Conservation (phyloP, 2,888 invertebrate genomes). For the Caenorhabditis afra region DNA sequence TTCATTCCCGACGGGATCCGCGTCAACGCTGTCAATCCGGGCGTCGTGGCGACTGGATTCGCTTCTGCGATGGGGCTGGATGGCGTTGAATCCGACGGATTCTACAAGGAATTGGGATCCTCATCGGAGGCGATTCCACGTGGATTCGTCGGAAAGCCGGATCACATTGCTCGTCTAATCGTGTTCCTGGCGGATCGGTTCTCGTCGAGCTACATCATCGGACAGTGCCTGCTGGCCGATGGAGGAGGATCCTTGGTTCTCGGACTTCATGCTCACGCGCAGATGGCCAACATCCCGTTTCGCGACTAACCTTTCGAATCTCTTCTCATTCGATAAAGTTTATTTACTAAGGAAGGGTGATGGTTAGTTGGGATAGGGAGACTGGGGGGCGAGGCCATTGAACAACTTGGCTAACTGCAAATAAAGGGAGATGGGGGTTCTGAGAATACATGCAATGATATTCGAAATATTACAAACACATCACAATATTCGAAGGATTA, state of each 20-base stretch:
- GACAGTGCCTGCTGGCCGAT: not conserved
- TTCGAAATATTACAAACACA: constrained; percentile 47
- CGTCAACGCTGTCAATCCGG: constrained; percentile 7
- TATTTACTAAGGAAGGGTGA: constrained; percentile 17
- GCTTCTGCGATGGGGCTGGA: not conserved
- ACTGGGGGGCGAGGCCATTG: not conserved
- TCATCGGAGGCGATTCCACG: not conserved
- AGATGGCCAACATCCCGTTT: not conserved
- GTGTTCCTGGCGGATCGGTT: not conserved
- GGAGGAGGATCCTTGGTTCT: not conserved
- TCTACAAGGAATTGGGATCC: not conserved
- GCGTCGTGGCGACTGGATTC: not conserved
- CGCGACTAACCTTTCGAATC: not conserved
- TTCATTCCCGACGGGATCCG: not conserved
- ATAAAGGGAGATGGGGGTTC: not conserved
- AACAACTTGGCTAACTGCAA: not conserved
- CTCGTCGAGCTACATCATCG: not conserved
- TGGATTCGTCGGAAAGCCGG: not conserved
- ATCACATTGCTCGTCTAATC: not conserved
- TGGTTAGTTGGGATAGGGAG: constrained; percentile 30
- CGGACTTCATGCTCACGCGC: not conserved
- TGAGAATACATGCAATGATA: constrained; percentile 54
- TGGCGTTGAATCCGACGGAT: not conserved
- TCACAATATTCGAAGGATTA: constrained; percentile 37
- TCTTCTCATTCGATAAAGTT: constrained; percentile 40